These are phyloP conservation scores for Rhagophthalmus giganteus DNA, from an alignment of 2,888 invertebrate genomes.

Conservation along the genomic window DNA sequence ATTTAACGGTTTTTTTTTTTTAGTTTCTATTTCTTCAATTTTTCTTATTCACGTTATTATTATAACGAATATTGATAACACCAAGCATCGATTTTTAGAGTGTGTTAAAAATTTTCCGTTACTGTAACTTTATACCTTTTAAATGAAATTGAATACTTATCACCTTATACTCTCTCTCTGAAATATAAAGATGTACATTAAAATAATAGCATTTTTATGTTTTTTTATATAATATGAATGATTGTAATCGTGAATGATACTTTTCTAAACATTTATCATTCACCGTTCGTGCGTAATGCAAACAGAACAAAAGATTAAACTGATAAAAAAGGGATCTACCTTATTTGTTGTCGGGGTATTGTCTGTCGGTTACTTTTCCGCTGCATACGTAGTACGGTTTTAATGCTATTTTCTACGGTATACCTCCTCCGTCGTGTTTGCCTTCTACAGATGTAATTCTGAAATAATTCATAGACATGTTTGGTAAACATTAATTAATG, in stretches of 20 bases:
- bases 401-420: slow-evolving; percentile 9
- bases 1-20: too few species aligned
- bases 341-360: slow-evolving; percentile 1
- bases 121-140: too few species aligned
- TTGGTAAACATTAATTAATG: slow-evolving; percentile 23
- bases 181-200: too few species aligned
- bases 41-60: too few species aligned
- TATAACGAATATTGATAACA: too few species aligned
- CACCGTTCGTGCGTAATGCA: background rate
- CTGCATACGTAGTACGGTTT: slow-evolving; percentile 11
- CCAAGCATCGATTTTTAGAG: too few species aligned
- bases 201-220: too few species aligned
- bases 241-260: background rate
- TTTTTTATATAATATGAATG: background rate
- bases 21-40: too few species aligned
- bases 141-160: too few species aligned
- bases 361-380: slow-evolving; percentile 10
- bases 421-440: slow-evolving; percentile 9
- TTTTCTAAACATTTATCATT: background rate
- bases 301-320: background rate
- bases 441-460: slow-evolving; percentile 12
- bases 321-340: background rate
- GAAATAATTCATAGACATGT: slow-evolving; percentile 15
- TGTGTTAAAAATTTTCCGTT: too few species aligned
- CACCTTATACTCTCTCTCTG: too few species aligned